Base-by-base conservation (phyloP, 1,140 invertebrate species). In the Psix sp. region DNA sequence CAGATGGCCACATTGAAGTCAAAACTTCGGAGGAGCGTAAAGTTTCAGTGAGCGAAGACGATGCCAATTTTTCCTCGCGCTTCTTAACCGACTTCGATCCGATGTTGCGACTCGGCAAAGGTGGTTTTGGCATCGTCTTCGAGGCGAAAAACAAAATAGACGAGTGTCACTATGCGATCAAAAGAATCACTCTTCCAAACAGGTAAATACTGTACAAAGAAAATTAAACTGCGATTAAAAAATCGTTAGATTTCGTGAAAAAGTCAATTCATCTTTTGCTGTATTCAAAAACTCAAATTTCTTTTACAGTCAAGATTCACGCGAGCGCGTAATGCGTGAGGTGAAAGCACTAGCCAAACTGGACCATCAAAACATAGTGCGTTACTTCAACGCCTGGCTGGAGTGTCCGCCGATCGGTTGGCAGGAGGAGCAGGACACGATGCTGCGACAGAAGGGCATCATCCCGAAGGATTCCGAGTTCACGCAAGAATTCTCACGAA, bases 51-150 rank as follows among this genome's bases (percentile, higher is more conserved):
- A 24, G 67, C 4, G 56, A 77, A 21, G 77, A 82, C 3, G 77
- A 78, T 5, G 52, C 36, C 13, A 86, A 88, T 45, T 91, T 91
- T 81, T 88, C 80, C 5, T 94, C 91, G 3, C 91, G 95, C 49
- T 99, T 96, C 84, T 87, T 93, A 45, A 91, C 90, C 11, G 96
- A 98, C 79, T 99, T 98, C 86, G 93, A 95, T 18, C 91, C 94
- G 5, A 83, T 98, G 24, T 88, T 91, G 57, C 93, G 94, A 74
- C 87, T 99, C 0, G 97, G 97, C 0, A 92, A 91, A 79, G 97
- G 98, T n/a, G 98, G 97, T 0, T 99, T 98, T 88, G 98, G 98
- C 0, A 92, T 98, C 14, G 98, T 99, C 0, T 99, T 98, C 87
- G 94, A 98, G 85, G 96, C 95, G 0, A 93, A 91, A 82, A 98